Percentiles rank a stretch among this genome's conserved stretches.
Evolutionary conservation across 2,113 vertebrate species (phyloP).

Genomic region (Syrrhaptes paradoxus): DNA sequence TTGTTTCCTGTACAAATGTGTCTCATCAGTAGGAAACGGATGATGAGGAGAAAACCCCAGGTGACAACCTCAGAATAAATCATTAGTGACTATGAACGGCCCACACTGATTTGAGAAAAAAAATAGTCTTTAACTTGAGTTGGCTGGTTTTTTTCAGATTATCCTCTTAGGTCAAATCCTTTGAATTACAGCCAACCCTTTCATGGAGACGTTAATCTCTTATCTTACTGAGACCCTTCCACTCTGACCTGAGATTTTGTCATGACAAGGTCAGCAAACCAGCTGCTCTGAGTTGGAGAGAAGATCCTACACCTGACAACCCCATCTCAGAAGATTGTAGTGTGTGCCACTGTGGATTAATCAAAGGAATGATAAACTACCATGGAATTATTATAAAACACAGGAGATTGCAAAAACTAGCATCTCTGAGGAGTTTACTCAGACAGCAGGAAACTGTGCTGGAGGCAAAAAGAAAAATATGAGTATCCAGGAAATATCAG

Average conservation of each 20-base stretch:
- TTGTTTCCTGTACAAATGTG: neutral
- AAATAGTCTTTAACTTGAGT: neutral
- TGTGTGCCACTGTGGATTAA: neutral
- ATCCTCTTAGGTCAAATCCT: neutral
- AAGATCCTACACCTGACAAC: neutral
- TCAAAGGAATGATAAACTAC: constrained; percentile 43
- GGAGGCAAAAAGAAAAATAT: constrained; percentile 40
- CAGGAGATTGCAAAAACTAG: neutral
- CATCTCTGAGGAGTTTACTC: constrained; percentile 36
- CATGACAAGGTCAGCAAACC: constrained; percentile 10
- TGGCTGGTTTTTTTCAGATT: constrained; percentile 11
- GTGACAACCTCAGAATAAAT: neutral
- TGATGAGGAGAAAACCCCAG: neutral
- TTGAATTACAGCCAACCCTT: neutral
- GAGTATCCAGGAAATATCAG: constrained; percentile 54
- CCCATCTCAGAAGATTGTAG: neutral
- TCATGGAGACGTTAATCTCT: neutral
- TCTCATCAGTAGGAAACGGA: neutral
- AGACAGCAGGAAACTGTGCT: constrained; percentile 22
- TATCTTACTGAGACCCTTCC: neutral
- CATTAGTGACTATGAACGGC: neutral
- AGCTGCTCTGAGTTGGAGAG: neutral
- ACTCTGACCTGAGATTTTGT: neutral
- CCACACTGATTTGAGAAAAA: neutral
- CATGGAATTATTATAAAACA: constrained; percentile 20